Evolutionary conservation across 2,113 vertebrate genomes (phyloP).

Genomic region (Pangasianodon gigas): DNA sequence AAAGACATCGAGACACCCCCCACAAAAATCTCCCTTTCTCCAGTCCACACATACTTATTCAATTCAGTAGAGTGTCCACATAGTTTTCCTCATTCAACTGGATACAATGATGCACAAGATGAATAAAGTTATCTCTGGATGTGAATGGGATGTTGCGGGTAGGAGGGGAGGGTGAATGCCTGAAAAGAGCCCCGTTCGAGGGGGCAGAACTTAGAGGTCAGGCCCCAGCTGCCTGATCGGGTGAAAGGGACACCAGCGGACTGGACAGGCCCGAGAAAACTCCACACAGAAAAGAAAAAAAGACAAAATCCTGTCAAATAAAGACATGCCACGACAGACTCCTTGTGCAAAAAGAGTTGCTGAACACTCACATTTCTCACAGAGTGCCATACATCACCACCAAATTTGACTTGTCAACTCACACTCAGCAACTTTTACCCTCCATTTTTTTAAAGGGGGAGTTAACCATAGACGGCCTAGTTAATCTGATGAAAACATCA

Average conservation of each 20-base stretch:
- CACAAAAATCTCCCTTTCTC: constrained; percentile 38
- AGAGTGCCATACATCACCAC: constrained; percentile 66
- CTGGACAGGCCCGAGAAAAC: constrained; percentile 88
- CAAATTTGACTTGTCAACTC: constrained; percentile 58
- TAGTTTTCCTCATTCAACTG: constrained; percentile 93
- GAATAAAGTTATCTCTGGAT: constrained; percentile 98
- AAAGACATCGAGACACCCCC: constrained; percentile 85
- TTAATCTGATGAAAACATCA: constrained; percentile 65
- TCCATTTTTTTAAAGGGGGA: constrained; percentile 31
- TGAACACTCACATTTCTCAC: constrained; percentile 70
- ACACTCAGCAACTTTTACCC: constrained; percentile 50
- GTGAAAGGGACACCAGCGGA: constrained; percentile 89
- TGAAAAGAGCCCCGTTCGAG: constrained; percentile 88
- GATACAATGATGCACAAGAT: constrained; percentile 98
- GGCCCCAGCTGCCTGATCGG: constrained; percentile 92
- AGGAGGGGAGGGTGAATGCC: constrained; percentile 87
- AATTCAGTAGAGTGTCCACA: constrained; percentile 83
- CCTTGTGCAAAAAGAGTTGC: constrained; percentile 66
- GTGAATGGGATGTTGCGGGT: constrained; percentile 96
- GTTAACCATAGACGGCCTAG: constrained; percentile 44
- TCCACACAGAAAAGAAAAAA: constrained; percentile 76
- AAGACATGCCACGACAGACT: constrained; percentile 75
- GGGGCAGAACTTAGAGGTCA: constrained; percentile 91
- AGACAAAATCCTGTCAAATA: constrained; percentile 74
- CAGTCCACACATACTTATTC: constrained; percentile 74